phyloP scores from a whole-genome alignment of 2,797 vertebrate genomes.

The Diplodus puntazzo region DNA sequence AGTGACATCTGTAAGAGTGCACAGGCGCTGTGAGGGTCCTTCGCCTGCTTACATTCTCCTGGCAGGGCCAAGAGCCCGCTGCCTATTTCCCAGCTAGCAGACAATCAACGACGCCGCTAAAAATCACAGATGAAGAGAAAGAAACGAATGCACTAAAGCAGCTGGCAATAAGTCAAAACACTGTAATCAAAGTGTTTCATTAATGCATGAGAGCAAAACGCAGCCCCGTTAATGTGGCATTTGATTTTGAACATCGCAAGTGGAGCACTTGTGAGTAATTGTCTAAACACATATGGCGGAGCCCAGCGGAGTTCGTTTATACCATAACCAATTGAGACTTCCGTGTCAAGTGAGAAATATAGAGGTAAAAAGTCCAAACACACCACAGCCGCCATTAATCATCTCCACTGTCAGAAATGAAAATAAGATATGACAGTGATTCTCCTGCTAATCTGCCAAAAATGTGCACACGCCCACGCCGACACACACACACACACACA shows the following conservation, averaged over 20 bases:
- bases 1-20: constrained; percentile 78
- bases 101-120: constrained; percentile 71
- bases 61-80: constrained; percentile 53
- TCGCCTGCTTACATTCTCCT: constrained; percentile 68
- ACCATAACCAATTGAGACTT: constrained; percentile 84
- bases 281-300: constrained; percentile 82
- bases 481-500: constrained; percentile 63
- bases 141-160: constrained; percentile 63
- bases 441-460: constrained; percentile 84
- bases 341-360: constrained; percentile 83
- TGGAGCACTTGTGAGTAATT: constrained; percentile 75
- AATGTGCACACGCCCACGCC: constrained; percentile 72
- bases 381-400: constrained; percentile 84
- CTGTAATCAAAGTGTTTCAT: constrained; percentile 82
- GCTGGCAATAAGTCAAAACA: constrained; percentile 79
- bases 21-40: constrained; percentile 67
- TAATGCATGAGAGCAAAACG: constrained; percentile 79
- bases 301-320: constrained; percentile 80
- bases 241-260: constrained; percentile 72
- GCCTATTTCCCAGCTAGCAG: constrained; percentile 47
- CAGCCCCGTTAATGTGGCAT: constrained; percentile 75
- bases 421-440: constrained; percentile 87
- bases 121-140: constrained; percentile 65
- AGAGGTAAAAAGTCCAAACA: constrained; percentile 85
- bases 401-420: constrained; percentile 84